Evolutionary conservation across 2,113 vertebrate genomes (phyloP).

Genomic region (Circaetus gallicus): DNA sequence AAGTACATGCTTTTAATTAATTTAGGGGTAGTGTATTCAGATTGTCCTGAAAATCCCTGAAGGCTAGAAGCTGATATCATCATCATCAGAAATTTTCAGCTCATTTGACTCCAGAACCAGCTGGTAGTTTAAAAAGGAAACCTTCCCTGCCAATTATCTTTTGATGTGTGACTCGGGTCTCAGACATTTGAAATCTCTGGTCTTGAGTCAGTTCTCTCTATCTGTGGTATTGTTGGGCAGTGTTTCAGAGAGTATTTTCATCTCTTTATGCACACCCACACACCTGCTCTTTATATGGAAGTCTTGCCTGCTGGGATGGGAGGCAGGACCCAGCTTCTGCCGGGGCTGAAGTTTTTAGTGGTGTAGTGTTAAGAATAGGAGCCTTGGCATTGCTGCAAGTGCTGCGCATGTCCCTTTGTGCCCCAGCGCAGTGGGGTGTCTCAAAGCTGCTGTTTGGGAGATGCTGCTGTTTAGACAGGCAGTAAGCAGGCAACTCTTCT

Average conservation of each 20-base stretch:
- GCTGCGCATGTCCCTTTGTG: not conserved
- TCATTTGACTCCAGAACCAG: not conserved
- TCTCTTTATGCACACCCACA: not conserved
- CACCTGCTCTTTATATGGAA: not conserved
- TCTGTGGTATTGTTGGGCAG: not conserved
- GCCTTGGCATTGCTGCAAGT: accelerated
- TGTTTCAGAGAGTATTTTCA: not conserved
- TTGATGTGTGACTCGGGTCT: not conserved
- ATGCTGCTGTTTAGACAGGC: not conserved
- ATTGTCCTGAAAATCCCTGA: not conserved
- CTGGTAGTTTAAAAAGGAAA: not conserved
- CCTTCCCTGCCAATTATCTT: not conserved
- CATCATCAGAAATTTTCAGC: not conserved
- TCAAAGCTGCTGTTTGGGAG: not conserved
- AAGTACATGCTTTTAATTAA: not conserved
- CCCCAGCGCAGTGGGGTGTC: accelerated
- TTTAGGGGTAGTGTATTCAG: not conserved
- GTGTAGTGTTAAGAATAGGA: not conserved
- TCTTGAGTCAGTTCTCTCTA: not conserved
- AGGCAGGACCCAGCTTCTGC: not conserved
- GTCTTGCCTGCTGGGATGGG: not conserved
- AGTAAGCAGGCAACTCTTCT: not conserved
- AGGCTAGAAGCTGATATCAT: not conserved
- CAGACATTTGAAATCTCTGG: not conserved
- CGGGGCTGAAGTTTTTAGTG: not conserved